phyloP scores from a whole-genome alignment of 2,113 vertebrate genomes.

The Dasyornis broadbenti region DNA sequence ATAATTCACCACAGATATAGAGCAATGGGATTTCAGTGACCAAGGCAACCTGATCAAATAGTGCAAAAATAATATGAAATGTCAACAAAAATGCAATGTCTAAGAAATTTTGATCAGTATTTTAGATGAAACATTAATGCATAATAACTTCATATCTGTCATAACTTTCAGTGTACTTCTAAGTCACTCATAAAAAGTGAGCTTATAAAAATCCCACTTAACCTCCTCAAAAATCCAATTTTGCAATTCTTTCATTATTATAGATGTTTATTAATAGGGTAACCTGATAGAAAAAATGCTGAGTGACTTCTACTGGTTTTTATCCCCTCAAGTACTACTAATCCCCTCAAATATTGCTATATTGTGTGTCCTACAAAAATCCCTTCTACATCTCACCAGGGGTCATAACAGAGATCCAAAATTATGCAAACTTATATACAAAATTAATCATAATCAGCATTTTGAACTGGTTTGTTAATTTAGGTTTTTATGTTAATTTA shows the following conservation, averaged over 20 bases:
- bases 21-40: neutral
- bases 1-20: neutral
- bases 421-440: neutral
- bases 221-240: neutral
- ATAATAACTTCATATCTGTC: neutral
- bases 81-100: neutral
- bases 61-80: neutral
- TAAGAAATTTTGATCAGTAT: neutral
- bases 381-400: neutral
- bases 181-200: neutral
- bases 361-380: neutral
- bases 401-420: neutral
- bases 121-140: neutral
- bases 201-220: neutral
- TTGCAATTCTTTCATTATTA: neutral
- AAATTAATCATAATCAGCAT: slow-evolving; percentile 8
- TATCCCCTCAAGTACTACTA: neutral
- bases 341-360: neutral
- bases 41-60: neutral
- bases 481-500: neutral
- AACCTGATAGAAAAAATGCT: slow-evolving; percentile 1
- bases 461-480: slow-evolving; percentile 8
- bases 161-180: neutral
- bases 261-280: neutral
- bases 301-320: neutral